phyloP scores from a whole-genome alignment of 2,888 invertebrate species.

The Drosophila incognita region DNA sequence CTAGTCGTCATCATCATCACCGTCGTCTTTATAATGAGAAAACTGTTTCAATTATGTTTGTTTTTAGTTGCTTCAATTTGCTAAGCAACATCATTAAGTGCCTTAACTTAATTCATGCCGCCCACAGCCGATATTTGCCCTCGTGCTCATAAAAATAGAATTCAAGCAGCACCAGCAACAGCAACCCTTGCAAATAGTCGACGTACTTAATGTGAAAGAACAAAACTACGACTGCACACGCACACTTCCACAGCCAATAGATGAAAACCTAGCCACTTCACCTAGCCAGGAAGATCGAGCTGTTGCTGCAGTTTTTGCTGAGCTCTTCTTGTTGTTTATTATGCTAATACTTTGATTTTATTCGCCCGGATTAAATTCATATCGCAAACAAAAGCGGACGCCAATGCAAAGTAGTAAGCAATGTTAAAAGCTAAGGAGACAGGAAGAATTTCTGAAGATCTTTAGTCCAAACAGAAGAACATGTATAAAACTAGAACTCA shows the following conservation, averaged over 20 bases:
- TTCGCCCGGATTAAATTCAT: slow-evolving; percentile 75
- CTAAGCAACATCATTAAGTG: slow-evolving; percentile 81
- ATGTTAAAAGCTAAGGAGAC: slow-evolving; percentile 28
- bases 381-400: slow-evolving; percentile 65
- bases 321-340: slow-evolving; percentile 22
- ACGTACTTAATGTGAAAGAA: slow-evolving; percentile 53
- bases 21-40: slow-evolving; percentile 77
- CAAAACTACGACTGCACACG: slow-evolving; percentile 56
- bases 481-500: not conserved
- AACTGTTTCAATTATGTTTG: slow-evolving; percentile 81
- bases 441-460: not conserved
- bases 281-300: slow-evolving; percentile 53
- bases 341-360: slow-evolving; percentile 75
- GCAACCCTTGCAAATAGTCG: slow-evolving; percentile 55
- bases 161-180: slow-evolving; percentile 46
- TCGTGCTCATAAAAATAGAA: slow-evolving; percentile 68
- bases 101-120: slow-evolving; percentile 66
- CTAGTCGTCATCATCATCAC: slow-evolving; percentile 34
- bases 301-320: slow-evolving; percentile 18
- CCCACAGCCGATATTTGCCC: slow-evolving; percentile 25
- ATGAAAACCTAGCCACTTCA: slow-evolving; percentile 33
- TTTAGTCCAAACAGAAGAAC: not conserved
- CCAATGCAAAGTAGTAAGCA: slow-evolving; percentile 46
- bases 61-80: slow-evolving; percentile 81
- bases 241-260: slow-evolving; percentile 26